These are phyloP conservation scores for Drosophila paranaensis DNA, from an alignment of 2,888 invertebrate genomes.

Conservation along the genomic window DNA sequence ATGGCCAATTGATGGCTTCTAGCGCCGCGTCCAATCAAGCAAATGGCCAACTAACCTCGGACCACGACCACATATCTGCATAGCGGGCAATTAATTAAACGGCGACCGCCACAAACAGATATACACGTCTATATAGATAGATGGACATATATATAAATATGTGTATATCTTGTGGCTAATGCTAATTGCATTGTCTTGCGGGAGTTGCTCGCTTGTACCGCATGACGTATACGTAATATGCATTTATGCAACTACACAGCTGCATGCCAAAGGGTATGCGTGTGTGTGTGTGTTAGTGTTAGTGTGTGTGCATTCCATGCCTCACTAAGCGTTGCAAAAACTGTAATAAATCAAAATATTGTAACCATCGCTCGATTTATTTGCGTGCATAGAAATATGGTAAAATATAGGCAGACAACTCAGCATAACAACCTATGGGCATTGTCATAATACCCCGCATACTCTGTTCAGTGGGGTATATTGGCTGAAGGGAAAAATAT, in stretches of 20 bases:
- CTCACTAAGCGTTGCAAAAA: constrained; percentile 41
- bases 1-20: constrained; percentile 29
- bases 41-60: constrained; percentile 21
- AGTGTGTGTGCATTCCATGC: constrained; percentile 28
- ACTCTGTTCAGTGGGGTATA: neutral
- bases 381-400: constrained; percentile 42
- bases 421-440: constrained; percentile 22
- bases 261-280: constrained; percentile 16
- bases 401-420: constrained; percentile 28
- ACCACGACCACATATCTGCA: constrained; percentile 22
- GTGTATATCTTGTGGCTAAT: constrained; percentile 1
- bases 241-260: constrained; percentile 35
- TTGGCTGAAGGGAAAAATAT: neutral
- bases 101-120: neutral
- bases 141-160: neutral
- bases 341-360: constrained; percentile 53
- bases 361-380: constrained; percentile 37
- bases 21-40: constrained; percentile 4
- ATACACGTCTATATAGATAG: too few species aligned
- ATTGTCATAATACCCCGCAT: constrained; percentile 4
- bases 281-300: neutral
- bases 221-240: constrained; percentile 61
- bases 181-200: constrained; percentile 29
- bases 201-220: constrained; percentile 13
- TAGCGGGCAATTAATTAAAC: constrained; percentile 31